Conservation (phyloP, 2,797 vertebrate genomes). For the Pangasius larnaudii region DNA sequence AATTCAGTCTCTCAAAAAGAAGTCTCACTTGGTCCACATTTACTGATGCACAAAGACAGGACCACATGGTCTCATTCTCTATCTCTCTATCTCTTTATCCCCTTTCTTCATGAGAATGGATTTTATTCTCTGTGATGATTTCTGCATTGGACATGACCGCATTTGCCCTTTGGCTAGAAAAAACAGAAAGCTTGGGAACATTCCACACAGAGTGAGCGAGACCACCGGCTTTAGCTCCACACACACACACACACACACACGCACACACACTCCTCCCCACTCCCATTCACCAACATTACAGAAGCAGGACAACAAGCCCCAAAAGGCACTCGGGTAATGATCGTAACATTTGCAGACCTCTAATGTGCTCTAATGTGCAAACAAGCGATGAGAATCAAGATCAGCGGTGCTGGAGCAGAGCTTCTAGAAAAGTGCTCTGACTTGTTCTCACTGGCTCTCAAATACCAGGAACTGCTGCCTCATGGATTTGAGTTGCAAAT, state of each 20-base stretch:
- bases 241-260: constrained; percentile 2
- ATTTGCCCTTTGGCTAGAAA: constrained; percentile 56
- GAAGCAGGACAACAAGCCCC: constrained; percentile 8
- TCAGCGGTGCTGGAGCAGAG: background rate
- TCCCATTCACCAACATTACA: constrained; percentile 17
- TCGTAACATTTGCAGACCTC: constrained; percentile 36
- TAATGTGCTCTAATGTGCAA: constrained; percentile 27
- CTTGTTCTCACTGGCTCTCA: constrained; percentile 12
- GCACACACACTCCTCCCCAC: background rate
- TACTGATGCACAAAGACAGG: constrained; percentile 3
- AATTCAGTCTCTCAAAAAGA: background rate
- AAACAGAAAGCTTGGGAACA: constrained; percentile 62
- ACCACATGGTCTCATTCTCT: background rate
- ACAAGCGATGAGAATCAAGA: background rate
- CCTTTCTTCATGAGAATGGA: background rate
- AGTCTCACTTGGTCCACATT: background rate
- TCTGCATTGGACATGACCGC: constrained; percentile 51
- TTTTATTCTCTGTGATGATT: constrained; percentile 25
- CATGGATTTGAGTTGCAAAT: constrained; percentile 56
- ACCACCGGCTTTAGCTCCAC: constrained; percentile 24
- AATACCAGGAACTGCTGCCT: constrained; percentile 13
- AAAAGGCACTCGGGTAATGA: constrained; percentile 29
- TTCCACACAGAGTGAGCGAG: constrained; percentile 43
- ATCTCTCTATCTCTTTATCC: background rate
- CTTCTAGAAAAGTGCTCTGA: background rate